A percentile compares a stretch with the other conserved stretches of the same genome.
phyloP scores from a whole-genome alignment of 2,888 invertebrate species.

The Megastigmus dorsalis region DNA sequence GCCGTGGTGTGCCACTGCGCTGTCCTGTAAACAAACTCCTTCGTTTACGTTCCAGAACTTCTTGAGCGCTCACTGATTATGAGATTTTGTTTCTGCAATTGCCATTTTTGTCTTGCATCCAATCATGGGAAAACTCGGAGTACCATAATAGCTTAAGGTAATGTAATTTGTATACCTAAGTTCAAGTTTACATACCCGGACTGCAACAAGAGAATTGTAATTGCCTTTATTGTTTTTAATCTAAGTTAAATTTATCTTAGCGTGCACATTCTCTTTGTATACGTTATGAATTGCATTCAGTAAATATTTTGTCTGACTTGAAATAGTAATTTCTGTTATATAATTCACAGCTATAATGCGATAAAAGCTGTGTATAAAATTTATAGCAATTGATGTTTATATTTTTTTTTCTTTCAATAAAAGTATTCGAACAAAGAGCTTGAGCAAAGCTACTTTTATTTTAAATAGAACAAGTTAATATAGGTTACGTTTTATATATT shows the following conservation, averaged over 20 bases:
- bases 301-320: not conserved
- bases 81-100: not conserved
- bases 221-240: not conserved
- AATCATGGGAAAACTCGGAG: too few species aligned
- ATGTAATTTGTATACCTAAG: not conserved
- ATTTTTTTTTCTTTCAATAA: conserved; percentile 3
- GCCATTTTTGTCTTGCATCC: too few species aligned
- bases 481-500: conserved; percentile 4
- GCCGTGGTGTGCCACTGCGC: not conserved
- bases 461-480: conserved; percentile 11
- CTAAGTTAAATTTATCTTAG: not conserved
- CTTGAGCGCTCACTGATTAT: not conserved
- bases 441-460: conserved; percentile 18
- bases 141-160: too few species aligned
- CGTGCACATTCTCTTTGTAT: not conserved
- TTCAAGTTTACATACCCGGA: too few species aligned
- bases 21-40: not conserved
- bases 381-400: conserved; percentile 17
- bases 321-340: conserved; percentile 21
- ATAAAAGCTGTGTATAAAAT: not conserved
- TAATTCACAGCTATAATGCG: not conserved
- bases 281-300: too few species aligned
- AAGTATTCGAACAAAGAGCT: not conserved
- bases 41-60: not conserved
- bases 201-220: not conserved